Evolutionary conservation across 2,797 vertebrate species (phyloP), one percentile per base, ranked within the genome.

Genomic region (Malurus leucopterus): DNA sequence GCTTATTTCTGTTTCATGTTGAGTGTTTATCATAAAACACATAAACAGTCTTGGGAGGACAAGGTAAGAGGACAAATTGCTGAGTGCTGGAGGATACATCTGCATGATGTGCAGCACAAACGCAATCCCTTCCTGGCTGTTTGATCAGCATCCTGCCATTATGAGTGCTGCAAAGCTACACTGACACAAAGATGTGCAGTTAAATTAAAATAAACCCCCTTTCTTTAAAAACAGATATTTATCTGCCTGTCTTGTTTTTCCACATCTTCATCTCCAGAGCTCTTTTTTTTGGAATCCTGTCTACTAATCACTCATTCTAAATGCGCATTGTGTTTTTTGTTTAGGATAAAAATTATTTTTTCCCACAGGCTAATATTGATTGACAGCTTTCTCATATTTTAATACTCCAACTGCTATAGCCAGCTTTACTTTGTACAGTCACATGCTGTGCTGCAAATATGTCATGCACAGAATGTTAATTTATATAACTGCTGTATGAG

Each of bases 311-410:
- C 8, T 81, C 26, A 63, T 70, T 59, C 17, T 47, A 58, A 61
- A 76, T 43, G 36, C 8, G 40, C 8, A 3, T 5, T 64, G 32
- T 32, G 9, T 2, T 81, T 80, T 91, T 89, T 79, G 5, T 23
- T 63, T 71, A 63, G 19, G 6, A 62, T 59, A 59, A 81, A 78
- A 75, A 54, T 36, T 2, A 7, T 49, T 75, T 89, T 75, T 27
- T 24, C 40, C 53, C 27, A 29, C 38, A 63, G 68, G 84, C 68
- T 64, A 27, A 62, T 43, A 93, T 4, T 74, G 82, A 54, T 30
- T 91, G 91, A 63, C 44, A 80, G 40, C 32, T 59, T 75, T 84
- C 68, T 89, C 62, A 49, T 79, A 44, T 84, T 91, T 65, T 90
- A 61, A 70, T 89, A 61, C 38, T 74, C 64, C 26, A 59, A 71